Percentiles rank a stretch among this genome's conserved stretches.
Evolutionary conservation across 2,797 vertebrate genomes (phyloP).

Genomic region (Falco novaeseelandiae): DNA sequence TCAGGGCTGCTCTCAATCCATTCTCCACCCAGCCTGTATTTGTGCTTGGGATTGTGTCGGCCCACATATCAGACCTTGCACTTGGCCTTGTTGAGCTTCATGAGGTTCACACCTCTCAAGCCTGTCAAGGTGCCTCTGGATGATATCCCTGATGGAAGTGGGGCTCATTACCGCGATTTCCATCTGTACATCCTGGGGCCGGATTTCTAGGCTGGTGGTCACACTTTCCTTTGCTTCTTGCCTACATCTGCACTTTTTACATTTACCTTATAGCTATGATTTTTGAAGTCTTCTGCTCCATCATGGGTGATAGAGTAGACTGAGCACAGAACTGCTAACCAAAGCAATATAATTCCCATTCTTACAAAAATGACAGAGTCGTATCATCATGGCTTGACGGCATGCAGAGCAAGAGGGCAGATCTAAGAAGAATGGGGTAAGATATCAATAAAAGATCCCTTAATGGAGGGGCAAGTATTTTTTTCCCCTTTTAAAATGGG

Average conservation of each 20-base stretch:
- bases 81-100: no score
- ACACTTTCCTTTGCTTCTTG: background rate
- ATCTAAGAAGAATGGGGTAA: background rate
- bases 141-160: no score
- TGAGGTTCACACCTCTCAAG: no score
- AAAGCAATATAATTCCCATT: background rate
- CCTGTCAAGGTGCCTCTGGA: no score
- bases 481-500: background rate
- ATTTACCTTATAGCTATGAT: background rate
- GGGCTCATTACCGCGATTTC: background rate
- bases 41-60: no score
- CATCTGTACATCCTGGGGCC: background rate
- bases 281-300: background rate
- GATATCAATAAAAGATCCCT: background rate
- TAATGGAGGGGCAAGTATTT: background rate
- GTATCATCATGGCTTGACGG: background rate
- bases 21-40: no score
- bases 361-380: background rate
- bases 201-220: background rate
- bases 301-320: background rate
- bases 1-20: no score
- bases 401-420: background rate
- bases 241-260: background rate
- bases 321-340: background rate
- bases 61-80: no score